phyloP scores from a whole-genome alignment of 2,113 vertebrate species.

The Cygnus atratus region DNA sequence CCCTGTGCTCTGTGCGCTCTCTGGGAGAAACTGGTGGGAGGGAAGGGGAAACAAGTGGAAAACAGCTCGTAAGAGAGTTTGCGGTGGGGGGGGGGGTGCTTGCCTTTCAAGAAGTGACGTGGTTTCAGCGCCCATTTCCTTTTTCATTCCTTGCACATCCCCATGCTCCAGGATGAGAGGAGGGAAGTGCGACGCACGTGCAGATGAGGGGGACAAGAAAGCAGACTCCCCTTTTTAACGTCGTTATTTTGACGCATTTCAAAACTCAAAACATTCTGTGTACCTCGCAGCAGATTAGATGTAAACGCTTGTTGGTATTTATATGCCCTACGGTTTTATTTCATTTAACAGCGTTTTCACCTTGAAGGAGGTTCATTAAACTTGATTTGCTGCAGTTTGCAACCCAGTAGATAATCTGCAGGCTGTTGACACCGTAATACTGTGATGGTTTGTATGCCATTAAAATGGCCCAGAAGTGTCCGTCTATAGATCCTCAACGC shows the following conservation, averaged over 20 bases:
- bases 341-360: not conserved
- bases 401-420: slow-evolving; percentile 37
- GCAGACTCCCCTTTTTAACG: not conserved
- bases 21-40: not conserved
- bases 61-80: not conserved
- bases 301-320: not conserved
- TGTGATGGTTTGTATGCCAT: not conserved
- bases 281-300: not conserved
- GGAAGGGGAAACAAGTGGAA: not conserved
- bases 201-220: not conserved
- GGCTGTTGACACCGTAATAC: slow-evolving; percentile 3
- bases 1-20: rapidly evolving
- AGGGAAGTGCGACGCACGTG: not conserved
- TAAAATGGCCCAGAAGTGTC: slow-evolving; percentile 4
- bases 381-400: not conserved
- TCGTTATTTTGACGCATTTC: not conserved
- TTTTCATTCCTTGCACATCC: not conserved
- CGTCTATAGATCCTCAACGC: slow-evolving; percentile 22
- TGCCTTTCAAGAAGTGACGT: not conserved
- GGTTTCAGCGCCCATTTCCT: not conserved
- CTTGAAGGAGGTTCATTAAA: not conserved
- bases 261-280: not conserved
- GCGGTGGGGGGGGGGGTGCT: not conserved
- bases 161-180: not conserved
- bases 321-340: not conserved